Evolutionary conservation across 2,113 vertebrate species (phyloP).

Genomic region (Rutilus rutilus): DNA sequence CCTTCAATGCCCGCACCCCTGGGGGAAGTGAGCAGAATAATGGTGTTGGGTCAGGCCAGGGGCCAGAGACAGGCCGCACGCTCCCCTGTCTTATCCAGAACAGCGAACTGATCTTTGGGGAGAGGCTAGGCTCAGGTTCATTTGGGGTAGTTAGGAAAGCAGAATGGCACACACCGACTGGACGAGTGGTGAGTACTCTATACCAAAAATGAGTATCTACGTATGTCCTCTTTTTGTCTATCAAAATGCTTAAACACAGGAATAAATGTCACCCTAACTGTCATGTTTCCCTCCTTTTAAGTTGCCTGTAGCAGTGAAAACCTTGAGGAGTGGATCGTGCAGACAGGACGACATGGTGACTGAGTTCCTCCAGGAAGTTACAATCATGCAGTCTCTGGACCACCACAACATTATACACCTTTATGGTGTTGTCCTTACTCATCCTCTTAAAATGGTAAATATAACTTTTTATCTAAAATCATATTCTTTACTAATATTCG

Average conservation of each 20-base stretch:
- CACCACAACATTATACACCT: slow-evolving; percentile 86
- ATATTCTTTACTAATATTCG: background rate
- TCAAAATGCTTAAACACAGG: background rate
- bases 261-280: background rate
- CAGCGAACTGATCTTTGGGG: slow-evolving; percentile 77
- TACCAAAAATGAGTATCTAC: background rate
- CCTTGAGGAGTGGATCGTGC: slow-evolving; percentile 73
- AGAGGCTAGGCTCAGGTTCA: slow-evolving; percentile 84
- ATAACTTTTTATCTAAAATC: background rate
- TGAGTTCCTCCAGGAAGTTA: slow-evolving; percentile 88
- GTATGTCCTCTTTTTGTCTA: background rate
- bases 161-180: slow-evolving; percentile 80
- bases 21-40: slow-evolving; percentile 70
- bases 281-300: slow-evolving; percentile 55
- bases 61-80: slow-evolving; percentile 68
- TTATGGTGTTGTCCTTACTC: slow-evolving; percentile 85
- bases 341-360: slow-evolving; percentile 74
- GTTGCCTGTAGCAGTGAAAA: slow-evolving; percentile 86
- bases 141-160: slow-evolving; percentile 86
- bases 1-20: slow-evolving; percentile 55
- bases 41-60: background rate
- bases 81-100: slow-evolving; percentile 86
- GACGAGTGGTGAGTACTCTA: slow-evolving; percentile 76
- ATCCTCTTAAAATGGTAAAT: slow-evolving; percentile 88
- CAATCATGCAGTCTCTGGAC: slow-evolving; percentile 85